Base-by-base conservation (phyloP, 1,140 invertebrate genomes). In the Drosophila pectinifera region DNA sequence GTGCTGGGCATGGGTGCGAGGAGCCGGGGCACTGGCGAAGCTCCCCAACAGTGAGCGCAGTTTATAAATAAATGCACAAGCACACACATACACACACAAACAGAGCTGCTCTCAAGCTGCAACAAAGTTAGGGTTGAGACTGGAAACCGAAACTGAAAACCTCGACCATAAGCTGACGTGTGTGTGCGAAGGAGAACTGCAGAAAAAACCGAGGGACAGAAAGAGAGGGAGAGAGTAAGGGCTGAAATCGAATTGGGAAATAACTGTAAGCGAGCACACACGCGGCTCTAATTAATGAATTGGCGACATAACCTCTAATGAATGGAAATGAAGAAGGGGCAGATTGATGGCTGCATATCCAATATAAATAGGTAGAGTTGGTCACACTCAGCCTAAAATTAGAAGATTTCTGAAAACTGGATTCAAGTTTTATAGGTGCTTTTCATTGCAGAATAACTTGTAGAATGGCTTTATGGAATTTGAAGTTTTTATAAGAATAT, bases 31-130 rank as follows among this genome's bases (percentile, higher is more conserved):
- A 53, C 8, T 11, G 61, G 74, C 77, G 59, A 58, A 68, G 67
- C 78, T 61, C 59, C 64, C 75, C 61, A 75, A 63, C 84, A 86
- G 81, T 82, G 79, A 86, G 83, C 79, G 63, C 70, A 88, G 83
- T 88, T 86, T 88, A 86, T 77, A 88, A 86, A 86, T 86, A 86
- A 88, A 79, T 72, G 65, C 80, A 79, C 22, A 46, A 75, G 45
- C 80, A 59, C 22, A 70, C 36, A 78, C n/a, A 61, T 38, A 34
- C 59, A 67, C 42, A 54, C 34, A 57, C 38, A 63, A 3, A 34
- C 18, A 34, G 28, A 16, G 38, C 28, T 26, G 41, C 38, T 74
- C 70, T 76, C 55, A 88, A 88, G 82, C 82, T 82, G 83, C 82
- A 55, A 72, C 78, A 78, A 86, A 85, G 82, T 85, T 81, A 78